Evolutionary conservation across 1,140 invertebrate genomes (phyloP).

Genomic region (Littorina saxatilis): DNA sequence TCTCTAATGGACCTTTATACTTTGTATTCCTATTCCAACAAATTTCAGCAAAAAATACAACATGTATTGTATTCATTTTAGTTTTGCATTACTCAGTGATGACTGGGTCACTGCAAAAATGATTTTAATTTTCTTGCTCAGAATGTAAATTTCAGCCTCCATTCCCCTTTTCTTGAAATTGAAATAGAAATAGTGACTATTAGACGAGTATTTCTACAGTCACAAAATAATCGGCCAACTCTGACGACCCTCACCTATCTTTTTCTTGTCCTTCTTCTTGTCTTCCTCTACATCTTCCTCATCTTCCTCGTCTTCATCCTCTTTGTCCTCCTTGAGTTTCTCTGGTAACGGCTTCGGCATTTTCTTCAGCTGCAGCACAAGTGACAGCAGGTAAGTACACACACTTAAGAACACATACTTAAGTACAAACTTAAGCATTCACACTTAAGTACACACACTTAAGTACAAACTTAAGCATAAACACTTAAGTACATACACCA

Average conservation of each 20-base stretch:
- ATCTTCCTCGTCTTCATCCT: slow-evolving; percentile 37
- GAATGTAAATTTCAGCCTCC: too few species aligned
- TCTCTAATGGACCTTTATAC: too few species aligned
- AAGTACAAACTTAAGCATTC: not conserved
- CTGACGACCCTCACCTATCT: slow-evolving; percentile 24
- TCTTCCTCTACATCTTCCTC: slow-evolving; percentile 25
- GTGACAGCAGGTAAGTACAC: not conserved
- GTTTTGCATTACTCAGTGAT: too few species aligned
- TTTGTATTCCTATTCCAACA: too few species aligned
- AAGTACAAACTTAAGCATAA: not conserved
- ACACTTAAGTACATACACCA: not conserved
- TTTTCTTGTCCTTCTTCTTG: not conserved
- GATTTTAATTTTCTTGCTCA: too few species aligned
- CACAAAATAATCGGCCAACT: too few species aligned
- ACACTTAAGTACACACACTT: not conserved
- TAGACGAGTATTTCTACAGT: too few species aligned
- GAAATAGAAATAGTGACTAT: too few species aligned
- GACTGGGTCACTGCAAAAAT: too few species aligned
- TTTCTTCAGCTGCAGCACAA: slow-evolving; percentile 5
- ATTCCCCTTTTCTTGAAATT: too few species aligned
- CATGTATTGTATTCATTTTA: too few species aligned
- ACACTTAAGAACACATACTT: not conserved
- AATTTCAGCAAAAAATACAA: too few species aligned
- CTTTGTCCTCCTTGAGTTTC: slow-evolving; percentile 29
- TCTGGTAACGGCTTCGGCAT: slow-evolving; percentile 14